Conservation (phyloP, 2,797 vertebrate genomes). For the Garrulus glandarius region DNA sequence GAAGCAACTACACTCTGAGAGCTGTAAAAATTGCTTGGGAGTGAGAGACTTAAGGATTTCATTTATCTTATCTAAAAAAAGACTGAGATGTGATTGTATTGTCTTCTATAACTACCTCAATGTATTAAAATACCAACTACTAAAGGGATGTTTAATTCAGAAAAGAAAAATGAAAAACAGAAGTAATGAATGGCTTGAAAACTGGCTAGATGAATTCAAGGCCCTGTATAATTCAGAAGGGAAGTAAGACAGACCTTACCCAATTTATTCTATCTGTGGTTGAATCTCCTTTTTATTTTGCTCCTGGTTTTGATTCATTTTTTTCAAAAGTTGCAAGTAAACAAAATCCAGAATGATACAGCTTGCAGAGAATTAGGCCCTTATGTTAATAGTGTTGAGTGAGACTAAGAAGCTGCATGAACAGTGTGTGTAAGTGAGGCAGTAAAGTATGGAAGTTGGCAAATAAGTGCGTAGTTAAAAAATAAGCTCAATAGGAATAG, state of each 20-base stretch:
- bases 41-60: background rate
- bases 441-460: background rate
- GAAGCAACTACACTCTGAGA: background rate
- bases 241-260: background rate
- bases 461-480: background rate
- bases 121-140: background rate
- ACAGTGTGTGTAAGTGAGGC: background rate
- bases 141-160: background rate
- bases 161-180: background rate
- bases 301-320: background rate
- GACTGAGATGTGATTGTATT: background rate
- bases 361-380: background rate
- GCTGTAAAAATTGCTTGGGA: background rate
- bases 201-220: background rate
- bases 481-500: background rate
- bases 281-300: background rate
- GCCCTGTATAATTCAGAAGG: background rate
- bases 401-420: background rate
- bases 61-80: background rate
- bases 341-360: background rate
- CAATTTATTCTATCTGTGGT: background rate
- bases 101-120: background rate
- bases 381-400: background rate
- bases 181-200: background rate
- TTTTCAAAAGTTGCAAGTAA: fast-evolving